A percentile compares a stretch with the other conserved stretches of the same genome.
These are phyloP conservation scores for Nesoenas mayeri DNA, from an alignment of 2,113 vertebrate species.

Conservation along the genomic window DNA sequence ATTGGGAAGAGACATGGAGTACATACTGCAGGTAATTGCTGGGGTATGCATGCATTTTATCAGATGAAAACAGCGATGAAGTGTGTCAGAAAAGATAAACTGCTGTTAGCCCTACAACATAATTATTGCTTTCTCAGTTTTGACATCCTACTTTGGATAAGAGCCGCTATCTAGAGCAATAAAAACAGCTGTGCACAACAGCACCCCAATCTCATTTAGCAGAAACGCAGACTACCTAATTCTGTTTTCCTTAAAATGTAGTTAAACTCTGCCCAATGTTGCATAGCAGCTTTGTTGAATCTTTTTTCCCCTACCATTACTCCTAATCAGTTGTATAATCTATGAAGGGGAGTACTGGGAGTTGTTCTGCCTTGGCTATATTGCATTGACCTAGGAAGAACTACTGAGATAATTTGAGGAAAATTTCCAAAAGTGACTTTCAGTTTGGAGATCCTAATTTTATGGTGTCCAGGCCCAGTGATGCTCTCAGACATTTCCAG, in stretches of 20 bases:
- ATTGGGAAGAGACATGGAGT: not conserved
- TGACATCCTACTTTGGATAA: not conserved
- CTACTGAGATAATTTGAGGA: not conserved
- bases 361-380: not conserved
- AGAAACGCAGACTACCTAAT: not conserved
- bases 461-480: not conserved
- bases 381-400: not conserved
- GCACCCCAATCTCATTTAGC: not conserved
- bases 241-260: not conserved
- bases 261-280: not conserved
- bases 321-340: not conserved
- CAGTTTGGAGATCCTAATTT: not conserved
- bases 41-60: not conserved
- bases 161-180: not conserved
- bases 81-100: not conserved
- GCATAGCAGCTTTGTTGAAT: not conserved
- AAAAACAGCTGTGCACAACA: conserved; percentile 6
- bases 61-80: not conserved
- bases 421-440: not conserved
- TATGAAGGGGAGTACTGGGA: not conserved
- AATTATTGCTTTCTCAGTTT: not conserved
- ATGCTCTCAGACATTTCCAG: not conserved
- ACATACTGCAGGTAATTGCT: not conserved
- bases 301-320: not conserved
- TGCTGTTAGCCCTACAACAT: not conserved